These are phyloP conservation scores for Oreotrochilus melanogaster DNA, from an alignment of 2,113 vertebrate genomes.

Conservation along the genomic window DNA sequence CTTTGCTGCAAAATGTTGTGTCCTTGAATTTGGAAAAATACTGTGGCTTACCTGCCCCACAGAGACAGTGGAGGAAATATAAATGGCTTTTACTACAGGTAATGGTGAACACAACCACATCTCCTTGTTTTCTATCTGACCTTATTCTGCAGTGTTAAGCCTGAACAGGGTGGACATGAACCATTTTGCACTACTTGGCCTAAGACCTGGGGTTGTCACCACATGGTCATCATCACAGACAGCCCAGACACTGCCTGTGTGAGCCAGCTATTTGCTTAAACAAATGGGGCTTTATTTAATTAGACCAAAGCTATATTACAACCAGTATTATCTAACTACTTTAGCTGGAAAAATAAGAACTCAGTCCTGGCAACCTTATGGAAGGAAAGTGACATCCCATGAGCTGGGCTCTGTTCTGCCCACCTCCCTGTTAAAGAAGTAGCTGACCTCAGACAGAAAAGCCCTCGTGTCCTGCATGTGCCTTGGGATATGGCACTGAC, in stretches of 20 bases:
- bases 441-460: neutral
- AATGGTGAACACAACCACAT: neutral
- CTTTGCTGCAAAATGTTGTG: neutral
- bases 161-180: neutral
- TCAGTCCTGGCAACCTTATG: neutral
- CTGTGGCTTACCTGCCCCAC: neutral
- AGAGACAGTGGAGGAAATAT: neutral
- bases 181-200: neutral
- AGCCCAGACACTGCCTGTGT: neutral
- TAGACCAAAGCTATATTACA: neutral
- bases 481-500: neutral
- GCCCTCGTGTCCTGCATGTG: neutral
- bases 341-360: neutral
- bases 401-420: neutral
- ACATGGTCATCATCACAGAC: rapidly evolving
- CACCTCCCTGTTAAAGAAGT: rapidly evolving
- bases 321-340: neutral
- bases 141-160: neutral
- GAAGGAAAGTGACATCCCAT: neutral
- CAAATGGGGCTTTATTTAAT: neutral
- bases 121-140: neutral
- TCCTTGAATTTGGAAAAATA: neutral
- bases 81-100: neutral
- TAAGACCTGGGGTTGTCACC: neutral
- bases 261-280: neutral